Evolutionary conservation across 2,888 invertebrate genomes (phyloP), one percentile per base, ranked within the genome.

Genomic region (Cephus nigrinus): DNA sequence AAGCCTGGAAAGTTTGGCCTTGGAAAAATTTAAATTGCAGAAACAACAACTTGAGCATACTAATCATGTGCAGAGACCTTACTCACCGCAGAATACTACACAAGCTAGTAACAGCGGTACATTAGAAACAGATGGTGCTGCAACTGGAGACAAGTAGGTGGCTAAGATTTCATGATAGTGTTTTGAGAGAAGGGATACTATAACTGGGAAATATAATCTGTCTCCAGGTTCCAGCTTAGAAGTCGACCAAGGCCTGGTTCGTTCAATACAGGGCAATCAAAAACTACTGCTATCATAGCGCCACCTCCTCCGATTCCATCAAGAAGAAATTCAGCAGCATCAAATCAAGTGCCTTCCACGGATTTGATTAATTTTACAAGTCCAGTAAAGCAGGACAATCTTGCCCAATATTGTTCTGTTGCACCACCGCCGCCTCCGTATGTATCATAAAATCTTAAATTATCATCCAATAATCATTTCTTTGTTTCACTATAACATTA

Each of bases 1-100:
- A 74, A 97, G 97, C 92, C 93, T 97, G 88, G 97, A 97, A 92
- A 96, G 96, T 88, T 93, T 97, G 84, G 97, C 97, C 69, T 92
- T 97, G 83, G 97, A 97, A 88, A 95, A 96, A 89, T 97, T 96
- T 91, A 93, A 94, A 85, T 94, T 96, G 82, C 94, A 95, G 91
- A 96, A 95, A 91, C 93, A 93, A 79, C 89, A 87, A 76, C 84
- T 85, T 32, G 88, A 89, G 12, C 86, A 84, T 79, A 83, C 80
- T 12, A 86, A 81, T 79, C 83, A 83, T 79, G 82, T 79, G n/a
- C 85, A 82, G 33, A 80, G 85, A 74, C 75, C 81, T 12, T 83
- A 78, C 76, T 31, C 76, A 30, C 11, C 82, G 15, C 85, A 84
- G 77, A 82, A 80, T 69, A 81, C 83, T 75, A 76, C 81, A 34